Evolutionary conservation across 2,888 invertebrate genomes (phyloP), one percentile per base, ranked within the genome.

Genomic region (Nebria salina): DNA sequence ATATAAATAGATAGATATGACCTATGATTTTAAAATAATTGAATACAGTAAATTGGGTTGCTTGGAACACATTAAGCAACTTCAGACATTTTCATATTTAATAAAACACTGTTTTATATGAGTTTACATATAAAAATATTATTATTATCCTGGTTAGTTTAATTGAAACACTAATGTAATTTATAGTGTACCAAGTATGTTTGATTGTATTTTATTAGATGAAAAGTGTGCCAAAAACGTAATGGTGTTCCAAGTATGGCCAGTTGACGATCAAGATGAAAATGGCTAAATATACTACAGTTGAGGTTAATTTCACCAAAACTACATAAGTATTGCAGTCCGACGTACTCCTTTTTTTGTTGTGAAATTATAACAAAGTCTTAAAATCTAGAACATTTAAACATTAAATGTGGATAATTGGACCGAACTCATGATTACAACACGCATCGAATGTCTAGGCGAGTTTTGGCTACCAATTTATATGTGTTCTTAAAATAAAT

Each of bases 381-480:
- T 75, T 75, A 75, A 75, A 75, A 15, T 75, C 54, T 75, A 75
- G 42, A 75, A 75, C 75, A 75, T 65, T 65, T 43, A 75, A 75
- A 75, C 75, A 75, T 75, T 43, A 13, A 75, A 54, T 20, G 34
- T 26, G 15, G 34, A 70, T 70, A 34, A 34, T 70, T 70, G 13
- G 70, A 26, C 34, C 34, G 15, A 70, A 70, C 25, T 1, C 25
- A 11, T 15, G 13, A 68, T 54, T 54, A 54, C 54, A 54, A 54
- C 54, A 54, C 54, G 13, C 54, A 11, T 54, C 8, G 13, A 54
- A 54, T 54, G 4, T 54, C 13, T 54, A 8, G 13, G 54, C 8
- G 13, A 11, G 13, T 54, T 54, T 54, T 54, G 13, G 34, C 34
- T 5, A 34, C 34, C 34, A 34, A 34, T 34, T 34, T 34, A 34